phyloP scores from a whole-genome alignment of 2,797 vertebrate species.

The Manis javanica region DNA sequence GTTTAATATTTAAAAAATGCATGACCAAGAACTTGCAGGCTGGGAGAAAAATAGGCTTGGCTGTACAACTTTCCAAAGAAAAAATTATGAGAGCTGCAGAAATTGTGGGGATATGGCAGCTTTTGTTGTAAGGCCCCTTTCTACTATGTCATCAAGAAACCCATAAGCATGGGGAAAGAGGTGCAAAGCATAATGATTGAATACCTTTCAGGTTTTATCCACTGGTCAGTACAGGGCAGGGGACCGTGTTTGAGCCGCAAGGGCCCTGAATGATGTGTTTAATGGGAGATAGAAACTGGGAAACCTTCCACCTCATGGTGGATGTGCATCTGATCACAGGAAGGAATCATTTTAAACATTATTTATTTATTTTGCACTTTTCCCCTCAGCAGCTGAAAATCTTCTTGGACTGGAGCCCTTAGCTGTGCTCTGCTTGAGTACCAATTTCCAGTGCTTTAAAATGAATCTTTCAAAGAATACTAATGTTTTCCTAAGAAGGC shows the following conservation, averaged over 20 bases:
- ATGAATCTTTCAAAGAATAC: slow-evolving; percentile 14
- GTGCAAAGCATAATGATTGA: rapidly evolving
- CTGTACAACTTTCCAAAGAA: background rate
- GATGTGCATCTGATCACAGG: background rate
- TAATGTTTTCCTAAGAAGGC: slow-evolving; percentile 54
- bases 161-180: background rate
- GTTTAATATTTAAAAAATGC: background rate
- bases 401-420: background rate
- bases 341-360: background rate
- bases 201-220: background rate
- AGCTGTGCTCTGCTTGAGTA: background rate
- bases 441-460: slow-evolving; percentile 29
- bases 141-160: background rate
- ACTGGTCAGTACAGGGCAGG: rapidly evolving
- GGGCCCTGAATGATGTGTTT: no score
- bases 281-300: background rate
- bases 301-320: background rate
- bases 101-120: background rate
- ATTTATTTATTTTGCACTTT: background rate
- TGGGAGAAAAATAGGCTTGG: background rate
- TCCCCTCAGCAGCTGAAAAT: background rate
- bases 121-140: background rate
- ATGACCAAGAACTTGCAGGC: background rate
- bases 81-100: background rate
- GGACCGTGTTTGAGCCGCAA: background rate